These are phyloP conservation scores for Ophion obscuratus DNA, from an alignment of 2,888 invertebrate species.

Conservation along the genomic window DNA sequence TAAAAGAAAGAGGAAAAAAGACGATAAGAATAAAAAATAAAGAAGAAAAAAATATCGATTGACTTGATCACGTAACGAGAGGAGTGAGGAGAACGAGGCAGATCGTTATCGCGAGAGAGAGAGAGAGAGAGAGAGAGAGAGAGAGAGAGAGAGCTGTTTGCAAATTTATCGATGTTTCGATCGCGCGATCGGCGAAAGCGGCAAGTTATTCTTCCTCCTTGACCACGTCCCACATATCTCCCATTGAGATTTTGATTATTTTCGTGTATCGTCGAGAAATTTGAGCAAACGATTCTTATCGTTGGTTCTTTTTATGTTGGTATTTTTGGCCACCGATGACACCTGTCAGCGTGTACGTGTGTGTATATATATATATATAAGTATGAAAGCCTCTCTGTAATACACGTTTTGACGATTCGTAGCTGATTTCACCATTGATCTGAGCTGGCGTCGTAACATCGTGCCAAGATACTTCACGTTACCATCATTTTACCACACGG, in stretches of 20 bases:
- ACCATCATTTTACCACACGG: no score
- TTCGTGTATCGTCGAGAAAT: slow-evolving; percentile 21
- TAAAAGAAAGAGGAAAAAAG: not conserved
- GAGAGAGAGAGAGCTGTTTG: slow-evolving; percentile 27
- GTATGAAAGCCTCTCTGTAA: no score
- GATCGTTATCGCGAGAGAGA: slow-evolving; percentile 46
- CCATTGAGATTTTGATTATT: slow-evolving; percentile 17
- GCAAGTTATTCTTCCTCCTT: slow-evolving; percentile 10
- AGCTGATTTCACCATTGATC: no score
- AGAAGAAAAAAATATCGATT: slow-evolving; percentile 6
- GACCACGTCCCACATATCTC: not conserved
- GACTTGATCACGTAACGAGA: slow-evolving; percentile 43
- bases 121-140: not conserved
- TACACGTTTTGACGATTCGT: no score
- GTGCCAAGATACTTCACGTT: no score
- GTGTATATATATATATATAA: no score
- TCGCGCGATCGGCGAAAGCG: slow-evolving; percentile 19
- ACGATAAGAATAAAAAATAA: slow-evolving; percentile 12
- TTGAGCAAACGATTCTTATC: slow-evolving; percentile 34
- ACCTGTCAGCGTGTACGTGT: slow-evolving; percentile 17
- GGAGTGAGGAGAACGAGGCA: slow-evolving; percentile 18
- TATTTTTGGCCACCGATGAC: slow-evolving; percentile 15
- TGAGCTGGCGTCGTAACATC: no score
- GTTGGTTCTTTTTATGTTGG: slow-evolving; percentile 14
- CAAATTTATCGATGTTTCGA: slow-evolving; percentile 55